These are phyloP conservation scores for Margaritifera margaritifera DNA, from an alignment of 2,888 invertebrate species.

Conservation along the genomic window DNA sequence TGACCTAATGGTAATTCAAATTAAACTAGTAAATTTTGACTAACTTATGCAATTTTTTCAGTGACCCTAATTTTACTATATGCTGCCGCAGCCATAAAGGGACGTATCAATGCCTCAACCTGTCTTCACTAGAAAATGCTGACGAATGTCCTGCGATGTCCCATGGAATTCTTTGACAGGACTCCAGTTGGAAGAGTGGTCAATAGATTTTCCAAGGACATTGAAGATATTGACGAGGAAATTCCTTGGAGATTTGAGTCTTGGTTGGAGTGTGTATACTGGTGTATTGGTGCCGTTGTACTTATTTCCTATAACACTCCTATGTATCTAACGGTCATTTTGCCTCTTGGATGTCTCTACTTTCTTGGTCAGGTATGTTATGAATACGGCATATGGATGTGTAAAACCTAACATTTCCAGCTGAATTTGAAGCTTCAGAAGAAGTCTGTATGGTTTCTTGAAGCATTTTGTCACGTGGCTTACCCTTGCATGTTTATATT, in stretches of 20 bases:
- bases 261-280: slow-evolving; percentile 34
- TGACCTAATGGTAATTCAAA: too few species aligned
- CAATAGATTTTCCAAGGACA: slow-evolving; percentile 60
- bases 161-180: slow-evolving; percentile 15
- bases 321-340: slow-evolving; percentile 52
- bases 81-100: background rate
- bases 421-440: too few species aligned
- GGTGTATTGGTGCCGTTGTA: slow-evolving; percentile 61
- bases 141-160: slow-evolving; percentile 7
- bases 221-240: slow-evolving; percentile 46
- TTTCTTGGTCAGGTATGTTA: slow-evolving; percentile 65
- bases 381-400: background rate
- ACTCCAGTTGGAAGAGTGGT: slow-evolving; percentile 34
- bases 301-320: slow-evolving; percentile 69
- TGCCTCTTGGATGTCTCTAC: slow-evolving; percentile 68
- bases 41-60: background rate
- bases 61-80: background rate
- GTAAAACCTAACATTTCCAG: too few species aligned
- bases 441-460: too few species aligned
- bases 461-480: too few species aligned
- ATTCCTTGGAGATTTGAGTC: slow-evolving; percentile 33
- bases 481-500: too few species aligned
- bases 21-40: too few species aligned
- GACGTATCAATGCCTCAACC: slow-evolving; percentile 58
- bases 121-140: slow-evolving; percentile 1